Evolutionary conservation across 2,888 invertebrate genomes (phyloP), one percentile per base, ranked within the genome.

Genomic region (Pycnomerus fuliginosus): DNA sequence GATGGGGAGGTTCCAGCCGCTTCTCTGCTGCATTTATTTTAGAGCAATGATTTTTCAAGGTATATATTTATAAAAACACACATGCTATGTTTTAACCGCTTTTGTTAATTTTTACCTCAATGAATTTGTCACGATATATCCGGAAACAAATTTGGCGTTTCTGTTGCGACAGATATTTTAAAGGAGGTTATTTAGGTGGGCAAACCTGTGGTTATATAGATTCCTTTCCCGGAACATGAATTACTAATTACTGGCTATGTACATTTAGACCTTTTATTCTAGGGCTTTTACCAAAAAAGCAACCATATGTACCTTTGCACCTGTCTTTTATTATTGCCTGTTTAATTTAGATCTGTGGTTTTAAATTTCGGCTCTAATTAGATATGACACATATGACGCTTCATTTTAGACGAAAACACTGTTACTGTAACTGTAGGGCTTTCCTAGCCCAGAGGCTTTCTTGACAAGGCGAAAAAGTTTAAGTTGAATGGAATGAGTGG

Each of bases 221-320:
- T 52, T 52, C 42, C 51, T 56, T 56, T 56, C 56, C 53, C 50
- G 55, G 56, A 55, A 58, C 50, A 44, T 45, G 46, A 43, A 38
- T 52, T 41, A 46, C 53, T 58, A 58, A 58, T 58, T 56, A 58
- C 49, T 44, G 49, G 46, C 50, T 49, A 31, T 34, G 8, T 30
- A 39, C 28, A 27, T 28, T 8, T 27, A 22, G 38, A 33, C 20
- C 28, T 32, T 44, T 33, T 24, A 46, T 20, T 44, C 37, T 37
- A 44, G 37, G 25, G 44, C 25, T 44, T 44, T 33, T 24, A 24
- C 39, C 39, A 33, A 39, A 44, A 33, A 39, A 12, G 31, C 34
- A 39, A 36, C 48, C 53, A 52, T 53, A 53, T 56, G 56, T 47
- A 50, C 45, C 30, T 24, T 16, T 15, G 43, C 50, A 52, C 48